These are phyloP conservation scores for Epinotia nisella DNA, from an alignment of 2,888 invertebrate species.

Conservation along the genomic window DNA sequence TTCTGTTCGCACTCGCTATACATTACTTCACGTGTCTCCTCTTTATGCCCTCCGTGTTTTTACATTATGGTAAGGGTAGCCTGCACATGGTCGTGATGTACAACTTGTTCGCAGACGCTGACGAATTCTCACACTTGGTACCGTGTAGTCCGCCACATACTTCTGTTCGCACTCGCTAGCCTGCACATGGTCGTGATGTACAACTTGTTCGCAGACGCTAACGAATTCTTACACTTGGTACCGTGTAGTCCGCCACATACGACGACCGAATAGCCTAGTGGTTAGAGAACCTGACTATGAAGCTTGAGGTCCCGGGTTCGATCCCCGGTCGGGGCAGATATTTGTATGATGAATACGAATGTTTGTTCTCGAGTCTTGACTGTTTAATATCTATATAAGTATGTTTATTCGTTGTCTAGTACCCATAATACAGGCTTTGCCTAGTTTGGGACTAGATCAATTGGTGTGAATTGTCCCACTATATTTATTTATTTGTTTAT, in stretches of 20 bases:
- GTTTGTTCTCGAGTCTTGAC: too few relatives aligned
- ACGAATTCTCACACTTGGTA: conserved; percentile 58
- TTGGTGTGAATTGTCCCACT: too few relatives aligned
- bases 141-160: conserved; percentile 51
- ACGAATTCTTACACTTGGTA: conserved; percentile 58
- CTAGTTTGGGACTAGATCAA: too few relatives aligned
- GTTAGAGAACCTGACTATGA: too few relatives aligned
- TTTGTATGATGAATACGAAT: too few relatives aligned
- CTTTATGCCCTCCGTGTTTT: conserved; percentile 55
- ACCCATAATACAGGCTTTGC: too few relatives aligned
- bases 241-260: conserved; percentile 54
- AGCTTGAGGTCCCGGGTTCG: too few relatives aligned
- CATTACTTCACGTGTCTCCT: conserved; percentile 65
- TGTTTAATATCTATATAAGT: too few relatives aligned
- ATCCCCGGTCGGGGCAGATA: too few relatives aligned
- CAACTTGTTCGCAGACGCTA: conserved; percentile 54
- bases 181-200: background rate
- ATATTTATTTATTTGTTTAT: too few relatives aligned
- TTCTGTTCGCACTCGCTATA: conserved; percentile 56
- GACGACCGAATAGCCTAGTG: too few relatives aligned
- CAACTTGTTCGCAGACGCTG: conserved; percentile 54
- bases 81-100: background rate
- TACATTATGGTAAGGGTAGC: conserved; percentile 62
- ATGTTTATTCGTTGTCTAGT: too few relatives aligned
- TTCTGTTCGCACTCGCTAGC: conserved; percentile 55